These are phyloP conservation scores for Trachops cirrhosus DNA, from an alignment of 2,797 vertebrate genomes.

Conservation along the genomic window DNA sequence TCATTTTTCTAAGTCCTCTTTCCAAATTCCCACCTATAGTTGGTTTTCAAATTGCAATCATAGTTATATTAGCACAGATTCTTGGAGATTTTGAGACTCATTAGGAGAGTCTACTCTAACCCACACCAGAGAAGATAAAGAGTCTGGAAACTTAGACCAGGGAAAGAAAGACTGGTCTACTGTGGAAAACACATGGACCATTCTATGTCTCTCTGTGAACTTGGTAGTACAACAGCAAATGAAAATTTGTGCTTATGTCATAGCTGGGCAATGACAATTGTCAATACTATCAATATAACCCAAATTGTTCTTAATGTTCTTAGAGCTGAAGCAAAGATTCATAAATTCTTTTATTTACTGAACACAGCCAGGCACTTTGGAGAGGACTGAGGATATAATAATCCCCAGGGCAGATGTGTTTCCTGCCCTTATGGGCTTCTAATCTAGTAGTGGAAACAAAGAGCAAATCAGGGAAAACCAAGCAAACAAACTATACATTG, in stretches of 20 bases:
- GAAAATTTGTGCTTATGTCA: not conserved
- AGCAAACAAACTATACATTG: not conserved
- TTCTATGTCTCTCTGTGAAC: not conserved
- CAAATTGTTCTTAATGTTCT: not conserved
- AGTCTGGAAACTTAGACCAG: not conserved
- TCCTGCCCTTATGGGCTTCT: not conserved
- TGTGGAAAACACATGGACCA: not conserved
- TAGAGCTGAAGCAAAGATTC: not conserved
- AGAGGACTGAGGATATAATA: not conserved
- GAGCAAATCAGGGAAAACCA: not conserved
- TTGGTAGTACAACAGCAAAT: not conserved
- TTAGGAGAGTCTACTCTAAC: not conserved
- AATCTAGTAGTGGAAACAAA: not conserved
- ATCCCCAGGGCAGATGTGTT: not conserved
- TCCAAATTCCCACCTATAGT: not conserved
- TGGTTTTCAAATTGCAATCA: not conserved
- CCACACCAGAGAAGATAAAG: not conserved
- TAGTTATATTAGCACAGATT: not conserved
- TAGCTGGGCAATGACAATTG: not conserved
- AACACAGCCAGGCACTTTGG: not conserved
- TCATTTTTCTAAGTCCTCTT: not conserved
- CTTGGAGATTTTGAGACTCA: not conserved
- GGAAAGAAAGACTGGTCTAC: not conserved
- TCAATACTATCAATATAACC: not conserved
- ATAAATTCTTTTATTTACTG: not conserved